Conservation (phyloP, 2,888 invertebrate genomes). For the Thyatira batis region DNA sequence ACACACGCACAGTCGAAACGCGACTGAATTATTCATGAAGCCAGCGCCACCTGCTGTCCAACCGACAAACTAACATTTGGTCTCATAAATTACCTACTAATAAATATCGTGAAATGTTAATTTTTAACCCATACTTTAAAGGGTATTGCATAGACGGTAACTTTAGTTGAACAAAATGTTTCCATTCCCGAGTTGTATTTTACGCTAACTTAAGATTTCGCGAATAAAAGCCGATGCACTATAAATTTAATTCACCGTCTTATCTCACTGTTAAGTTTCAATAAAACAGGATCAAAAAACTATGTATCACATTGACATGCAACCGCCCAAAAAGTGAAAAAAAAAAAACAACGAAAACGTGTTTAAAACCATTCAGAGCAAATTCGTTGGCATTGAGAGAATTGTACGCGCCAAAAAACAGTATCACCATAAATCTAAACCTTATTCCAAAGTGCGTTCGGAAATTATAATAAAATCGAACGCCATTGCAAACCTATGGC, state of each 20-base stretch:
- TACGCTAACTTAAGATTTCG: too few relatives aligned
- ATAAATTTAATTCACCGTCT: neutral
- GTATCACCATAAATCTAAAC: conserved; percentile 55
- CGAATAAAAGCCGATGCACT: too few relatives aligned
- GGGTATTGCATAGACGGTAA: neutral
- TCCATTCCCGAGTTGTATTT: too few relatives aligned
- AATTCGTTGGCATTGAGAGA: conserved; percentile 54
- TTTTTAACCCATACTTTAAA: neutral
- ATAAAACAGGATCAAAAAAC: conserved; percentile 2
- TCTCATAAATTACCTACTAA: conserved; percentile 35
- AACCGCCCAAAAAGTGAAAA: conserved; percentile 39
- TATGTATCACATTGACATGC: conserved; percentile 20
- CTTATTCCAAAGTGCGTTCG: conserved; percentile 56
- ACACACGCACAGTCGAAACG: conserved; percentile 33
- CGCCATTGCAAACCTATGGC: conserved; percentile 27
- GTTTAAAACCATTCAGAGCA: conserved; percentile 61
- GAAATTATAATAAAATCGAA: conserved; percentile 41
- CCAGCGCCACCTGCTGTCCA: conserved; percentile 59
- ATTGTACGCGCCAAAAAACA: conserved; percentile 42
- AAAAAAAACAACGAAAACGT: conserved; percentile 63
- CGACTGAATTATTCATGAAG: conserved; percentile 55
- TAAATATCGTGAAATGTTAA: conserved; percentile 30
- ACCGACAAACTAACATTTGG: conserved; percentile 60
- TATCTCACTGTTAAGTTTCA: neutral
- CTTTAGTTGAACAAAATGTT: neutral